Evolutionary conservation across 2,113 vertebrate species (phyloP), one percentile per base, ranked within the genome.

Genomic region (Phoenicopterus ruber): DNA sequence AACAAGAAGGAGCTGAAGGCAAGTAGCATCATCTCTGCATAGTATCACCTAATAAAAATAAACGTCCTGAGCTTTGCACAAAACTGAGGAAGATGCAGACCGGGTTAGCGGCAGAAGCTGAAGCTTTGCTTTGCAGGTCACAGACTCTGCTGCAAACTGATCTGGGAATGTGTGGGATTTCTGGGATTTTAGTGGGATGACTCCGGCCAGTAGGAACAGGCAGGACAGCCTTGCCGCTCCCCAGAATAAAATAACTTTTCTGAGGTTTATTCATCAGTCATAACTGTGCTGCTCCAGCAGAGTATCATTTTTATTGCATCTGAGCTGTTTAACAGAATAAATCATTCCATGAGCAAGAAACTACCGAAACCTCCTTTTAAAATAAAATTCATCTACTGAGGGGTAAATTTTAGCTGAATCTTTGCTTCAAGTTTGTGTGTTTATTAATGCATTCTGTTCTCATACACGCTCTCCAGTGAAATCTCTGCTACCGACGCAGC

Each of bases 201-300:
- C 24, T 46, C 32, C 14, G 25, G 10, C 40, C 14, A 44, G 16
- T 6, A 38, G 50, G 34, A 74, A 67, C 19, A 50, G 14, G 34
- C 71, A 57, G 69, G 55, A 29, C 32, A 58, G 34, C 7, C 34
- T 38, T 0, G 0, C 9, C 2, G 3, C 28, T 32, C 34, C 28
- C 1, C 32, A 34, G 38, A 74, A 69, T 40, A 78, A 70, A 59
- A 40, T 28, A 44, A 65, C 7, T 13, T 81, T 71, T 86, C 7
- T 15, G 28, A 90, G 31, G 13, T 80, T 90, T 85, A 50, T 67
- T 88, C 1, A 1, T 54, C 8, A 9, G 13, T 28, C 16, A 2
- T 52, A 44, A 62, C 44, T n/a, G 12, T 18, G 66, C 69, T 73
- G 47, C 22, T 94, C 13, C 17, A 74, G 52, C 34, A 71, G 12